Percentiles rank a stretch among this genome's conserved stretches.
Evolutionary conservation across 2,797 vertebrate genomes (phyloP).

Genomic region (Microctenopoma stevenorrisi): DNA sequence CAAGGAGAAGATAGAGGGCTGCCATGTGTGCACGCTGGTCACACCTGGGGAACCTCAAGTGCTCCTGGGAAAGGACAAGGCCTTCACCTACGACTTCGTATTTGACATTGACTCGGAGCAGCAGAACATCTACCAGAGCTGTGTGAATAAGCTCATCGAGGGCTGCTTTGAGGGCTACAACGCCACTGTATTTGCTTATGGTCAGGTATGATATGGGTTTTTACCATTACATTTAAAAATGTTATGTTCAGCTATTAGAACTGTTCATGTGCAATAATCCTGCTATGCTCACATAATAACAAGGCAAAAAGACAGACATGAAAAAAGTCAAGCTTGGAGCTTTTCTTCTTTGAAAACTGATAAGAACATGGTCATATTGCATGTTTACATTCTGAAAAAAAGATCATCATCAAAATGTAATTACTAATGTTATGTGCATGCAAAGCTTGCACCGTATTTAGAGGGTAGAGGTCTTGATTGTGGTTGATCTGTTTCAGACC

Average conservation of each 20-base stretch:
- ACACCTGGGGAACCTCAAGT: constrained; percentile 96
- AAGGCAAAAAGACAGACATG: neutral
- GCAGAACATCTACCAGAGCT: constrained; percentile 86
- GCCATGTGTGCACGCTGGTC: constrained; percentile 95
- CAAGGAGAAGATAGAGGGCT: constrained; percentile 98
- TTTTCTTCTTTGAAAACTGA: neutral
- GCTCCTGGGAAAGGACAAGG: constrained; percentile 97
- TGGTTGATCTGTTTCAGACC: constrained; percentile 66
- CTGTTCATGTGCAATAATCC: too few species aligned
- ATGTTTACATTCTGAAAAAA: neutral
- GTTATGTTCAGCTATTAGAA: neutral
- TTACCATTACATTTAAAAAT: neutral
- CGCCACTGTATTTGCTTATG: constrained; percentile 95
- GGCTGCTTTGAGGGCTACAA: constrained; percentile 98
- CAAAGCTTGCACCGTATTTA: neutral
- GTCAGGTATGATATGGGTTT: constrained; percentile 84
- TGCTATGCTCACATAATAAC: neutral
- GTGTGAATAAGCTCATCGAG: constrained; percentile 93
- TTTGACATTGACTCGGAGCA: constrained; percentile 93
- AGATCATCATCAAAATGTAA: neutral
- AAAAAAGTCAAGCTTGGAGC: too few species aligned
- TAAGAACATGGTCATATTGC: neutral
- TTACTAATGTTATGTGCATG: neutral
- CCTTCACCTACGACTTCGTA: constrained; percentile 97
- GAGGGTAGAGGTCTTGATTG: neutral